Percentiles rank a stretch among this genome's conserved stretches.
These are phyloP conservation scores for Sinohyriopsis cumingii DNA, from an alignment of 2,888 invertebrate species.

Conservation along the genomic window DNA sequence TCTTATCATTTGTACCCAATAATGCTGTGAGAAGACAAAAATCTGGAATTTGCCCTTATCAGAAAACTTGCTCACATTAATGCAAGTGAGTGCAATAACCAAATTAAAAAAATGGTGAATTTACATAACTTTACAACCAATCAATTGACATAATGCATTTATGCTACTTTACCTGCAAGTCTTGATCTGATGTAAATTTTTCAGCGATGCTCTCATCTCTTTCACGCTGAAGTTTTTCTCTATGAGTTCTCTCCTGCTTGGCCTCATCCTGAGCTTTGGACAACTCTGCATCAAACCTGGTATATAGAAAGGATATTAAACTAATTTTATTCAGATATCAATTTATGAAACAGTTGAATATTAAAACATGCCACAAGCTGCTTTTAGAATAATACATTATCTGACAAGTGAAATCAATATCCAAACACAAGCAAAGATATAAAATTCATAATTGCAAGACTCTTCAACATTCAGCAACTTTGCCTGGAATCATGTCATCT, in stretches of 20 bases:
- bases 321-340: not conserved
- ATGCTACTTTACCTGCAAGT: constrained; percentile 73
- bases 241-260: constrained; percentile 84
- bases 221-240: constrained; percentile 87
- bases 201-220: constrained; percentile 89
- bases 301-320: constrained; percentile 12
- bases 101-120: not conserved
- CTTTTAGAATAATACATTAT: not conserved
- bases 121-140: not conserved
- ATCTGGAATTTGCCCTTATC: not conserved
- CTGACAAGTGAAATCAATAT: no score
- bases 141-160: no score
- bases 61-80: constrained; percentile 1
- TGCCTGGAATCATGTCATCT: no score
- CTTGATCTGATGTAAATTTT: constrained; percentile 89
- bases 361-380: no score
- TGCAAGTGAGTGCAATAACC: not conserved
- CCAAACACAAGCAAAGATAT: no score
- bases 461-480: no score
- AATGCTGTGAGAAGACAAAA: not conserved
- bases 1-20: no score
- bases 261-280: constrained; percentile 86
- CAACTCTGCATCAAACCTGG: constrained; percentile 88
- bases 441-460: no score
- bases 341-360: no score